A percentile compares a stretch with the other conserved stretches of the same genome.
These are phyloP conservation scores for Epinephelus lanceolatus DNA, from an alignment of 2,113 vertebrate genomes.

Conservation along the genomic window DNA sequence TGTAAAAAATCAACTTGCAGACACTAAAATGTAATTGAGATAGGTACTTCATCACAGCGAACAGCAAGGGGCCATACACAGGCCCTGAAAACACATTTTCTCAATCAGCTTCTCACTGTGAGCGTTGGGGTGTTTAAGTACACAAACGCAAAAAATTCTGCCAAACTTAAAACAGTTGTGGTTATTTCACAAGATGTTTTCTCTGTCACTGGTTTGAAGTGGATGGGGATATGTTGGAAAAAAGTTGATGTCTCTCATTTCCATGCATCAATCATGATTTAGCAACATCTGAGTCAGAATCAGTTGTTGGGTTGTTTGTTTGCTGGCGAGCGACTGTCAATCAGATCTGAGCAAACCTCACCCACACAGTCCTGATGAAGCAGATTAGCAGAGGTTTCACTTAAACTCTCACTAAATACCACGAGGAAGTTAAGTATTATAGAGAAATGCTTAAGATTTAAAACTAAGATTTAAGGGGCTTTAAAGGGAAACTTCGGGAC, in stretches of 20 bases:
- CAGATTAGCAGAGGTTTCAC: neutral
- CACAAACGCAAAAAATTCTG: neutral
- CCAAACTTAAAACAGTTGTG: neutral
- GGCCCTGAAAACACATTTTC: constrained; percentile 1
- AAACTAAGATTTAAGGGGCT: too few relatives aligned
- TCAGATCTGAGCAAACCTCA: neutral
- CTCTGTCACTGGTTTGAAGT: neutral
- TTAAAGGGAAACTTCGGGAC: too few relatives aligned
- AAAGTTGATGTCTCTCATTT: neutral
- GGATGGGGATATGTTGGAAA: neutral
- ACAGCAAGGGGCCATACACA: neutral
- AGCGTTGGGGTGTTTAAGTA: neutral
- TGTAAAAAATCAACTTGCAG: constrained; percentile 18
- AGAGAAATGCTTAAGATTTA: too few relatives aligned
- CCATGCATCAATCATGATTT: neutral
- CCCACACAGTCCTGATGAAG: neutral
- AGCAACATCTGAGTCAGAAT: neutral
- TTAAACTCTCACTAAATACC: too few relatives aligned
- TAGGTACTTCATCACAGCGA: constrained; percentile 34
- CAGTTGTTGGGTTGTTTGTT: neutral
- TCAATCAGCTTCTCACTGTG: neutral
- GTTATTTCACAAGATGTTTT: neutral
- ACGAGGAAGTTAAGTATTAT: too few relatives aligned
- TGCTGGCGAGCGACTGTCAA: neutral
- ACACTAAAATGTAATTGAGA: constrained; percentile 39